Base-by-base conservation (phyloP, 2,113 vertebrate species). In the Anolis carolinensis region DNA sequence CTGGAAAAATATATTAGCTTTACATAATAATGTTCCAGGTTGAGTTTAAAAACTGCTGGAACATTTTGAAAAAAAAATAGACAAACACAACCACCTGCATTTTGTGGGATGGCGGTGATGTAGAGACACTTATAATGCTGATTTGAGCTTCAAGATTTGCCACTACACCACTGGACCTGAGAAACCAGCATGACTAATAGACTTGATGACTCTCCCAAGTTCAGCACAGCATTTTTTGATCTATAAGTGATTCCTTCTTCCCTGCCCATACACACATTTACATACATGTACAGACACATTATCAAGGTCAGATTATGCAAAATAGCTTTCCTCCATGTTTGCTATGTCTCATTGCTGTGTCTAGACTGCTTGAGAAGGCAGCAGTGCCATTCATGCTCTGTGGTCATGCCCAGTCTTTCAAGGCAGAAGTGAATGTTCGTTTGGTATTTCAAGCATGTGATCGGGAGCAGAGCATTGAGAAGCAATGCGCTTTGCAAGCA, bases 401-500 rank as follows among this genome's bases (percentile, higher is more conserved):
- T 27, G 30, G 21, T 84, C 82, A 80, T 76, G 82, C 77, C 81
- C 62, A 25, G 13, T 74, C 32, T 88, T 88, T 67, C 48, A 62
- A 84, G 48, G 36, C 39, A 48, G 27, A 34, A 32, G 34, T 75
- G 34, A 20, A 81, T 59, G 62, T 75, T 75, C 72, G 81, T 72
- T 67, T 72, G 39, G 39, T 50, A 23, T 68, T 59, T 71, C n/a
- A 36, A 27, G 87, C 39, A 34, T 52, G 70, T 74, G 70, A 75
- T 74, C 27, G 16, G 3, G 50, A 32, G 25, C 21, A 77, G 34
- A 67, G 14, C 8, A 6, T 79, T 59, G 55, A 55, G 55, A 32
- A 25, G n/a, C 16, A 48, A 44, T 84, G 80, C 65, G 82, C 82
- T 84, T 88, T 88, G 87, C 62, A 74, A 81, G 72, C n/a, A 44